Evolutionary conservation across 2,113 vertebrate genomes (phyloP).

Genomic region (Pomatostomus ruficeps): DNA sequence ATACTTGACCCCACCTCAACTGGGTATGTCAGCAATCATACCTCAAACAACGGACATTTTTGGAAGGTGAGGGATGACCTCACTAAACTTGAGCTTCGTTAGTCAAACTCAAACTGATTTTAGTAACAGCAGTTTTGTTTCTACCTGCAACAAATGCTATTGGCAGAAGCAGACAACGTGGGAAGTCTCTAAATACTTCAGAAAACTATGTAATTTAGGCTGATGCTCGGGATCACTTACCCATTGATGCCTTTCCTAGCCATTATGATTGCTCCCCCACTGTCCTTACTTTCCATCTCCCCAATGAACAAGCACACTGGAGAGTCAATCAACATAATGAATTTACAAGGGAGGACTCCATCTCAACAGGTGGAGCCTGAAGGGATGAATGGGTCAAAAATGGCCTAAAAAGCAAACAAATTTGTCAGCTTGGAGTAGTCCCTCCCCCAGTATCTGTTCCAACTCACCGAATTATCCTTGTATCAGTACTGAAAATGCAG

Average conservation of each 20-base stretch:
- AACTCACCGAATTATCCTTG: neutral
- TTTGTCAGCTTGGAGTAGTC: neutral
- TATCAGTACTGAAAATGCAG: neutral
- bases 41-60: neutral
- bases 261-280: neutral
- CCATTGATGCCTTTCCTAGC: neutral
- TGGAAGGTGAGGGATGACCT: neutral
- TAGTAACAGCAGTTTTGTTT: neutral
- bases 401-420: neutral
- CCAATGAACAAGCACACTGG: neutral
- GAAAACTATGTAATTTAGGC: neutral
- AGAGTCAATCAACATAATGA: neutral
- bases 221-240: neutral
- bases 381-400: neutral
- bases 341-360: neutral
- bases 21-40: neutral
- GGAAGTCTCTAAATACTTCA: neutral
- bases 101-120: neutral
- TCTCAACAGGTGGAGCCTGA: neutral
- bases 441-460: neutral
- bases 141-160: neutral
- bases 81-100: neutral
- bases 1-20: neutral
- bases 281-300: neutral
- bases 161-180: neutral